Base-by-base conservation (phyloP, 2,888 invertebrate species). In the Eupithecia abbreviata region DNA sequence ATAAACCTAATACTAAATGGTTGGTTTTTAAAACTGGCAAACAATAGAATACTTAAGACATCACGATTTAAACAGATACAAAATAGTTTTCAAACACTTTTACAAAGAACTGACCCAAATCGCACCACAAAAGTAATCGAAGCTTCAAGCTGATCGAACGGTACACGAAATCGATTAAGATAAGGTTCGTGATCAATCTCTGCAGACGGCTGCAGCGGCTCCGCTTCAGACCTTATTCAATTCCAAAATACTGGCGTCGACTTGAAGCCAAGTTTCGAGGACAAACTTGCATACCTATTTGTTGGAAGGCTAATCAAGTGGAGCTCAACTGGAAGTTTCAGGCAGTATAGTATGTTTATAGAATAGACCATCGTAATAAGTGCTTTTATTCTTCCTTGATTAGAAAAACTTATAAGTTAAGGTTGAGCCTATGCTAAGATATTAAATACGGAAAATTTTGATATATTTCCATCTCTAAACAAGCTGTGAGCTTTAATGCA, bases 91-190 rank as follows among this genome's bases (percentile, higher is more conserved):
- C 10, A 30, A 30, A 15, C 4, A 66, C 15, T 41, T 42, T 12
- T 10, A 45, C 58, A 62, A 71, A 73, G 67, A 78, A 71, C 62
- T 51, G 4, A 77, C 73, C 68, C 66, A 41, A 71, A 71, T 51
- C 30, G 47, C 42, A 71, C 51, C 51, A 62, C 18, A 55, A 70
- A 71, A 62, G 67, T 67, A 78, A 75, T 72, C 55, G 72, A 65
- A 41, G 41, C 70, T 74, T 66, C 18, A 45, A 62, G 71, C 49
- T 70, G 77, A 70, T 62, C 51, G 69, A 73, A 51, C 6, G 18
- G 45, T 68, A 72, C 65, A 55, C 68, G 62, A 68, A 77, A 78
- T 78, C 78, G 74, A 78, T 78, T 76, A 76, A 72, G 71, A 74
- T 76, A 78, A 74, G 72, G 66, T 12, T 45, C 66, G 66, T 74